Percentiles rank a stretch among this genome's conserved stretches.
These are phyloP conservation scores for Temnothorax unifasciatus DNA, from an alignment of 2,888 invertebrate genomes.

Conservation along the genomic window DNA sequence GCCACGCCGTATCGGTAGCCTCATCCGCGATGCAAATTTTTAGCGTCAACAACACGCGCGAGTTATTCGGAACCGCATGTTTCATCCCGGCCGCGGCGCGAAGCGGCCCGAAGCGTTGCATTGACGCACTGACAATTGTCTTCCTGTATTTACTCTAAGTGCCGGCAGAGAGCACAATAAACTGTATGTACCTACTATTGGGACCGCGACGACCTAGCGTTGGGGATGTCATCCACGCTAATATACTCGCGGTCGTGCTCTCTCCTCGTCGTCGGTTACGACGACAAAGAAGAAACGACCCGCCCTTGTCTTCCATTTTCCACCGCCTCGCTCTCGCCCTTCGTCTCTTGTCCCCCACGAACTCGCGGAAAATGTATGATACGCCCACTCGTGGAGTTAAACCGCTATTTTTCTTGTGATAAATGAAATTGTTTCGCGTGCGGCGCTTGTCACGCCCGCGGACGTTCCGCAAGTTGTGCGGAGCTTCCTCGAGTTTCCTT, in stretches of 20 bases:
- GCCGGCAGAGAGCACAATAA: constrained; percentile 52
- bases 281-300: constrained; percentile 60
- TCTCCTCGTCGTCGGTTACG: constrained; percentile 24
- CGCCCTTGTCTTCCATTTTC: constrained; percentile 59
- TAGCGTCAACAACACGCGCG: constrained; percentile 18
- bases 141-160: constrained; percentile 39
- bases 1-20: constrained; percentile 8
- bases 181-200: constrained; percentile 37
- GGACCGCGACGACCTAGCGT: constrained; percentile 48
- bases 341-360: constrained; percentile 11
- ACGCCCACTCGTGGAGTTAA: constrained; percentile 77
- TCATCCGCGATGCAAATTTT: constrained; percentile 54
- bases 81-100: background rate
- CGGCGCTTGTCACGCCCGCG: constrained; percentile 63
- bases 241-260: constrained; percentile 60
- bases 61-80: constrained; percentile 25
- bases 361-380: constrained; percentile 73
- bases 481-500: constrained; percentile 48
- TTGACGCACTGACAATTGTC: constrained; percentile 5
- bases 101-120: background rate
- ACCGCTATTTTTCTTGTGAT: constrained; percentile 83
- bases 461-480: constrained; percentile 45
- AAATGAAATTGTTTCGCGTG: constrained; percentile 83
- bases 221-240: constrained; percentile 59
- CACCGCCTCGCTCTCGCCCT: constrained; percentile 24